A percentile compares a stretch with the other conserved stretches of the same genome.
Conservation (phyloP, 2,797 vertebrate species). For the Avahi laniger region DNA sequence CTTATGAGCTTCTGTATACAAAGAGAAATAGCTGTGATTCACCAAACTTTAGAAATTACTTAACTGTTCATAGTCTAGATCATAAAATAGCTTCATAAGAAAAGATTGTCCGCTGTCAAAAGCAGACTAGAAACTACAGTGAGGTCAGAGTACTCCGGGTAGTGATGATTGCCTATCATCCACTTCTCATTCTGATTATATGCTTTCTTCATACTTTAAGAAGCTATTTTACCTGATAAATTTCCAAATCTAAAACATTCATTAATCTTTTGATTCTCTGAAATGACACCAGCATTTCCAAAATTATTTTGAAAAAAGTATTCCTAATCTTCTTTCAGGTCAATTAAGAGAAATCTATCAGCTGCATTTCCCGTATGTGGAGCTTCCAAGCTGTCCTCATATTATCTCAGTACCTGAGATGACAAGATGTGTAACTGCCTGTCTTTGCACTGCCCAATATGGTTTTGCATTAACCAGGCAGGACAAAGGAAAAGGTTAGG, state of each 20-base stretch:
- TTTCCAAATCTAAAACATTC: slow-evolving; percentile 21
- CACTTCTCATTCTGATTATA: slow-evolving; percentile 76
- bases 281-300: background rate
- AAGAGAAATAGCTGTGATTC: slow-evolving; percentile 89
- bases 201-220: slow-evolving; percentile 79
- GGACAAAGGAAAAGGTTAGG: background rate
- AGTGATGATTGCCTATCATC: slow-evolving; percentile 86
- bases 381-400: background rate
- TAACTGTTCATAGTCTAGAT: slow-evolving; percentile 88
- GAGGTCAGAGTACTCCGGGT: slow-evolving; percentile 89
- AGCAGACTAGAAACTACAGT: slow-evolving; percentile 86
- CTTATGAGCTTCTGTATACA: slow-evolving; percentile 89
- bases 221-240: slow-evolving; percentile 45
- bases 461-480: background rate
- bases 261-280: background rate
- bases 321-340: background rate
- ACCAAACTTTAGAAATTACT: slow-evolving; percentile 89
- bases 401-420: background rate
- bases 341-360: background rate
- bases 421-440: background rate
- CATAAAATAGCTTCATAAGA: slow-evolving; percentile 83
- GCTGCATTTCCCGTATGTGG: too few species aligned
- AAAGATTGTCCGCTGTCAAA: slow-evolving; percentile 85
- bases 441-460: background rate
- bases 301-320: slow-evolving; percentile 31